A percentile compares a stretch with the other conserved stretches of the same genome.
Evolutionary conservation across 1,140 invertebrate species (phyloP).

Genomic region (Pentalonia nigronervosa): DNA sequence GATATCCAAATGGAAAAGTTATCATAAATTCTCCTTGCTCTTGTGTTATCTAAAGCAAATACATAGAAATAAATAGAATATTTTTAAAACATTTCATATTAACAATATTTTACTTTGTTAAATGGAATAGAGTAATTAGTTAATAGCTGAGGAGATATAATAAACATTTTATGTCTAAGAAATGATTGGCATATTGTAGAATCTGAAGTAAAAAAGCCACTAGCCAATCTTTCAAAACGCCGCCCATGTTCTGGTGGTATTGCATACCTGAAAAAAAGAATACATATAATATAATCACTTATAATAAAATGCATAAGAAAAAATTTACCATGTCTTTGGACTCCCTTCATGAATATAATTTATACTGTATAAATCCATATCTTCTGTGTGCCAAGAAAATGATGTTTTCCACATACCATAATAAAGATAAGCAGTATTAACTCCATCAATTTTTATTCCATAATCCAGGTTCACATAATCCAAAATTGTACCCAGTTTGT

Average conservation of each 20-base stretch:
- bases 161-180: constrained; percentile 95
- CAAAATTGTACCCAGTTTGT: constrained; percentile 88
- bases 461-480: constrained; percentile 95
- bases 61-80: constrained; percentile 36
- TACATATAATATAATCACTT: background rate
- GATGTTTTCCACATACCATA: constrained; percentile 99
- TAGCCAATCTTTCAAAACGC: constrained; percentile 88
- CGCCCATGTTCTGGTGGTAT: constrained; percentile 94
- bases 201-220: constrained; percentile 86
- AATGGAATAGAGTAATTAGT: constrained; percentile 93
- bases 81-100: background rate
- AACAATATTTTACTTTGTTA: constrained; percentile 75
- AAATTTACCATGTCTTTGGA: constrained; percentile 88
- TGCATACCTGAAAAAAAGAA: constrained; percentile 73
- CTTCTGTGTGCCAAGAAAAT: constrained; percentile 99
- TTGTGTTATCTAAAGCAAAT: constrained; percentile 84
- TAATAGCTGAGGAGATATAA: constrained; percentile 93
- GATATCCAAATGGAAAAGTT: constrained; percentile 91
- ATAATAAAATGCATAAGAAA: background rate
- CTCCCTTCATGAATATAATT: constrained; percentile 97
- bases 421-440: constrained; percentile 98
- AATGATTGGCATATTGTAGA: constrained; percentile 91
- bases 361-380: constrained; percentile 99
- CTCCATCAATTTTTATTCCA: constrained; percentile 95
- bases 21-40: constrained; percentile 98